Evolutionary conservation across 37 sponge, comb jelly and placozoan genomes (phyloP).

Genomic region (Theonella swinhoei): DNA sequence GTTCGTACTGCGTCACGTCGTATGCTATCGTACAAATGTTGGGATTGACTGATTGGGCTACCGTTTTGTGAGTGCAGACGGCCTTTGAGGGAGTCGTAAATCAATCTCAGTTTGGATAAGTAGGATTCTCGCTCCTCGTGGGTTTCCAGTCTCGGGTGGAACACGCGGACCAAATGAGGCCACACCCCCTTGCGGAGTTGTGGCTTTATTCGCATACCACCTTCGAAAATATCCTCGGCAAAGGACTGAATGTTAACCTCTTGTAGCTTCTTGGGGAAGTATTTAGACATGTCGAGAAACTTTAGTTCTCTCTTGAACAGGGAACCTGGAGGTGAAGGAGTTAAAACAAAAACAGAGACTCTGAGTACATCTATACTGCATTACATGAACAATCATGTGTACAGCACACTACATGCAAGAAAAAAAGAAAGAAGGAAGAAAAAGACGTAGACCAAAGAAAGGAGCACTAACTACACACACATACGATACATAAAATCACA

Average conservation of each 20-base stretch:
- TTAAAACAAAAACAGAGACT: no score
- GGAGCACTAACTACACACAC: no score
- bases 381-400: no score
- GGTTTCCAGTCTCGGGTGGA: constrained; percentile 50
- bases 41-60: background rate
- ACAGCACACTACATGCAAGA: no score
- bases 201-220: constrained; percentile 26
- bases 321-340: no score
- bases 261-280: constrained; percentile 39
- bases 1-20: constrained; percentile 72
- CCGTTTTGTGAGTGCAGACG: background rate
- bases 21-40: constrained; percentile 33
- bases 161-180: constrained; percentile 64
- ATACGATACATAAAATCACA: no score
- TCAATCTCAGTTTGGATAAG: constrained; percentile 36
- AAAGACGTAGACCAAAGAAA: no score
- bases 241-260: background rate
- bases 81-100: constrained; percentile 59
- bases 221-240: constrained; percentile 26
- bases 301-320: constrained; percentile 18
- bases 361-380: no score
- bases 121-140: constrained; percentile 48
- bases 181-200: constrained; percentile 44
- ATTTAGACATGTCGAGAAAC: constrained; percentile 17
- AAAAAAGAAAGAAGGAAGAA: no score